These are phyloP conservation scores for Gasteruption jaculator DNA, from an alignment of 2,888 invertebrate genomes.

Conservation along the genomic window DNA sequence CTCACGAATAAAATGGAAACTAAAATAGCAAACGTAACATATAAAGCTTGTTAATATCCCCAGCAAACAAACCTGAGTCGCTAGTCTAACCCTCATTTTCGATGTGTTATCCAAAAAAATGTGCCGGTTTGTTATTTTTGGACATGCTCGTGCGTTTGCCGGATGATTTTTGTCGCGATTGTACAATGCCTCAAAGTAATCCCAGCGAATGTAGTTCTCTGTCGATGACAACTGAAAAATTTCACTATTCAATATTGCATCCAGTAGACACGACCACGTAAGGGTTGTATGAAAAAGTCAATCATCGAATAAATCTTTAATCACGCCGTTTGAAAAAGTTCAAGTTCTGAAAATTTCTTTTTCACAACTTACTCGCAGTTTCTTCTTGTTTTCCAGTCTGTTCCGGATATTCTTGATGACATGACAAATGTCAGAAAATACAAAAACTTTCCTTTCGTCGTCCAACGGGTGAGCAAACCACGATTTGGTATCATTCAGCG, in stretches of 20 bases:
- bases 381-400: conserved; percentile 16
- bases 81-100: conserved; percentile 20
- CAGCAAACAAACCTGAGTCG: conserved; percentile 18
- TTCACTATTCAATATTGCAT: conserved; percentile 10
- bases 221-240: no score
- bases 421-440: conserved; percentile 26
- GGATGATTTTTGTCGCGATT: conserved; percentile 13
- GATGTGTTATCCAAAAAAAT: conserved; percentile 11
- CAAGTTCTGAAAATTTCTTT: conserved; percentile 15
- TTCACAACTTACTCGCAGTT: no score
- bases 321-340: no score
- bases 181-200: conserved; percentile 15
- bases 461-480: conserved; percentile 20
- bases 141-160: conserved; percentile 9
- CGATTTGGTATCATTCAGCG: conserved; percentile 14
- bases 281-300: no score
- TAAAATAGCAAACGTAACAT: conserved; percentile 3
- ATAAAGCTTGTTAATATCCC: neutral
- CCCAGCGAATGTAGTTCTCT: conserved; percentile 13
- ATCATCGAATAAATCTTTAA: no score
- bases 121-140: conserved; percentile 17
- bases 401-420: conserved; percentile 26
- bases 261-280: no score
- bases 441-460: conserved; percentile 19
- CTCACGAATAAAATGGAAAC: conserved; percentile 10